Base-by-base conservation (phyloP, 2,113 vertebrate genomes). In the Hippocampus zosterae region DNA sequence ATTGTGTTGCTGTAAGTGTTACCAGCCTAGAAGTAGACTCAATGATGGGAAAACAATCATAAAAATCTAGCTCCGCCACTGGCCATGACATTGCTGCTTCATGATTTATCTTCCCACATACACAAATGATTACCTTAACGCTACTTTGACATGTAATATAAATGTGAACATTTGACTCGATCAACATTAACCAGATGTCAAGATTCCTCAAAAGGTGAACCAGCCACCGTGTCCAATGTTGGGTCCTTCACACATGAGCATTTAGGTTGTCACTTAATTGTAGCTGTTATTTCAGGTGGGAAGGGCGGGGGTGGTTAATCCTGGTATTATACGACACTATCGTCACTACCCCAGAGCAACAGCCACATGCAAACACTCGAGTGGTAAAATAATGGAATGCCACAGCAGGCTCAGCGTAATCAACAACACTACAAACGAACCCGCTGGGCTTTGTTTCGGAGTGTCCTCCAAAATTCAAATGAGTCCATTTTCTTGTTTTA, bases 291-390 rank as follows among this genome's bases (percentile, higher is more conserved):
- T 73, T 71, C 8, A 27, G 25, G 1, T 41, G 3, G 59, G 59
- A 61, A 3, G 59, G 21, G 55, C 12, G 18, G 3, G 37, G 19
- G 21, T 6, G 41, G 40, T 25, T 44, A 44, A 23, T n/a, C 41
- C 13, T 23, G 37, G 48, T 74, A 76, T 80, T 76, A 84, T 74
- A 79, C 67, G 80, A 62, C 48, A 67, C 73, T 69, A 78, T 44
- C 74, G 71, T 76, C 64, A 67, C 55, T 74, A 23, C 77, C 79
- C 44, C 71, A 72, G 27, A 69, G 62, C 78, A 72, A 72, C 75
- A 85, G 76, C 70, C 72, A 75, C 77, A 88, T 75, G 81, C 83
- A 87, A 88, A 88, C 82, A 85, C 85, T 89, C 74, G 78, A 88
- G 71, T 25, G 72, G 29, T 41, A 11, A 73, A 75, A 80, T 81